Percentiles rank a stretch among this genome's conserved stretches.
Conservation (phyloP, 1,140 invertebrate genomes). For the Thaumetopoea pityocampa region DNA sequence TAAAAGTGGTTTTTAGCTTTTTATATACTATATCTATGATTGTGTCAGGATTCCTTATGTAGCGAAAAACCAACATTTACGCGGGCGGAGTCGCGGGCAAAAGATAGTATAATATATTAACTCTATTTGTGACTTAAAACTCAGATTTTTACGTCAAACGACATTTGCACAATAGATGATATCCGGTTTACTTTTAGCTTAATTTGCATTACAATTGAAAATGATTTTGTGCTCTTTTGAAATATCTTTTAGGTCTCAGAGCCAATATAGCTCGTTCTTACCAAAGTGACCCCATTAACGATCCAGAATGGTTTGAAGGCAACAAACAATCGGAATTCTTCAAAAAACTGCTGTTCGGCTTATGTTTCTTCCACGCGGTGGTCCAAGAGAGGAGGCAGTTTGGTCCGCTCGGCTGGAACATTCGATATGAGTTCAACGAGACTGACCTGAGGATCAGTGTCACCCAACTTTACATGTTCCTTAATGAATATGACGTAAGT, state of each 20-base stretch:
- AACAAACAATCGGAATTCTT: conserved; percentile 86
- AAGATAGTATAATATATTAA: too few relatives aligned
- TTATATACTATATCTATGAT: too few relatives aligned
- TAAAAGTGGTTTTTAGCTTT: too few relatives aligned
- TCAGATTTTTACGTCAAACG: too few relatives aligned
- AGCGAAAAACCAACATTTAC: too few relatives aligned
- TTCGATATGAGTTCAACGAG: conserved; percentile 96
- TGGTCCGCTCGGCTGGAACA: conserved; percentile 96
- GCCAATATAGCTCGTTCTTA: conserved; percentile 88
- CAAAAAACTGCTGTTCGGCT: conserved; percentile 91
- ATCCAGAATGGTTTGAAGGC: conserved; percentile 91
- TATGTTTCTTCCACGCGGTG: conserved; percentile 97
- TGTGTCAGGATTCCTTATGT: too few relatives aligned
- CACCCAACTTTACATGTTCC: conserved; percentile 91
- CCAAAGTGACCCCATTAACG: conserved; percentile 90
- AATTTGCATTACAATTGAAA: too few relatives aligned
- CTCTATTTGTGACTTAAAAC: too few relatives aligned
- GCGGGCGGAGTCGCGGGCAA: too few relatives aligned
- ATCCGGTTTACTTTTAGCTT: too few relatives aligned
- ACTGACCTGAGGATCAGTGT: conserved; percentile 93
- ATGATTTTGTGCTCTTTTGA: too few relatives aligned
- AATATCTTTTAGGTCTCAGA: conserved; percentile 71
- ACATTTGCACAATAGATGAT: too few relatives aligned
- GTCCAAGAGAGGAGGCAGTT: conserved; percentile 93
- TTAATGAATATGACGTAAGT: conserved; percentile 86